phyloP scores from a whole-genome alignment of 2,797 vertebrate species.

The Decapterus maruadsi region DNA sequence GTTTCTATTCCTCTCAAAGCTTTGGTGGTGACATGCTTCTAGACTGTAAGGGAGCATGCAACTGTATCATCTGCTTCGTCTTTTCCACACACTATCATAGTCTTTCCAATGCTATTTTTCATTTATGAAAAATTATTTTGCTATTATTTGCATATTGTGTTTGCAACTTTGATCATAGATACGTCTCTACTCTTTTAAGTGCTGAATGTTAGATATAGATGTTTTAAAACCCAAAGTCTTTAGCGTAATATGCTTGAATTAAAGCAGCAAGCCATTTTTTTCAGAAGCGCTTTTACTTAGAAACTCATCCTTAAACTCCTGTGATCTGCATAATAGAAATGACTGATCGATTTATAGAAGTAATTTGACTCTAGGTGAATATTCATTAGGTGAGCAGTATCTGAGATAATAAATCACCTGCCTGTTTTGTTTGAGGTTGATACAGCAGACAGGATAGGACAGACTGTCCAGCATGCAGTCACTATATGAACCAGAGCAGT shows the following conservation, averaged over 20 bases:
- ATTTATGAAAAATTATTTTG: too few species aligned
- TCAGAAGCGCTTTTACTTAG: too few species aligned
- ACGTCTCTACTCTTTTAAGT: background rate
- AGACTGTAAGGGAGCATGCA: background rate
- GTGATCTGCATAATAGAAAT: background rate
- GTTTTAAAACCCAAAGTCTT: background rate
- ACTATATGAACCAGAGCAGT: slow-evolving; percentile 1
- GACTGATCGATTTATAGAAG: slow-evolving; percentile 1
- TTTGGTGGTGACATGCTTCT: background rate
- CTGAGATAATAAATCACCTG: slow-evolving; percentile 45
- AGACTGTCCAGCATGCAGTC: slow-evolving; percentile 2
- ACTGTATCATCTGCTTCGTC: background rate
- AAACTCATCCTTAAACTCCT: background rate
- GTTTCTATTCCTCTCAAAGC: slow-evolving; percentile 18
- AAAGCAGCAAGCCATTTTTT: too few species aligned
- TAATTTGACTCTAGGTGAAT: slow-evolving; percentile 21
- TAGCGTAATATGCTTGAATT: background rate
- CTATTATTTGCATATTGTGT: slow-evolving; percentile 9
- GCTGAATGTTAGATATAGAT: background rate
- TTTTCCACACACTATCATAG: background rate
- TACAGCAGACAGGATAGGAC: slow-evolving; percentile 18
- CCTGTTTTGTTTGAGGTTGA: slow-evolving; percentile 30
- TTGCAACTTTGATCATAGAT: background rate
- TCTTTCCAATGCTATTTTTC: too few species aligned
- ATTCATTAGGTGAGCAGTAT: slow-evolving; percentile 10